Base-by-base conservation (phyloP, 1,140 invertebrate genomes). In the Cherax quadricarinatus region DNA sequence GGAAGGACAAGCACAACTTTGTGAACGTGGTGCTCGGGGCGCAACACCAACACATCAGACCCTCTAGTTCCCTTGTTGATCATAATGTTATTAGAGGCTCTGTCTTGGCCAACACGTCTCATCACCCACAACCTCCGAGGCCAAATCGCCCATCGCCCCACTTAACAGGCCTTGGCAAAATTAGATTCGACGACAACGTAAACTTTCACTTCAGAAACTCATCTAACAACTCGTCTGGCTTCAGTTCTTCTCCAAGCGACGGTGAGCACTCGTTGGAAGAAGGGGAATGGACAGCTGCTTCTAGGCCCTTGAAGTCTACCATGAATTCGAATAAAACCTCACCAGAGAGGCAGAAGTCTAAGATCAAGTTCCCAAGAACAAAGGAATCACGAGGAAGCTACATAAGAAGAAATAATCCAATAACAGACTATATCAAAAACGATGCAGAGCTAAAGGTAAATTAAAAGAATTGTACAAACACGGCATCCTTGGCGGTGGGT, bases 11-110 rank as follows among this genome's bases (percentile, higher is more conserved):
- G 49, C 78, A 81, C 5, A 80, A 86, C 30, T 87, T 81, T 53
- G 57, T 91, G n/a, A 86, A 70, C 57, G 62, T 87, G 12, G 83
- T 91, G 18, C 62, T 91, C 12, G 84, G 84, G 18, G 53, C 84
- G 9, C 84, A 80, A 41, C 82, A 87, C 75, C 89, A 81, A 53
- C 89, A 91, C 57, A 51, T 24, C 0, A 86, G n/a, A 18, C 62
- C 75, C 18, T 57, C 53, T 7, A n/a, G 70, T 9, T 81, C 78
- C 7, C 80, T 53, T 0, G 88, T 48, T 1, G 75, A 86, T 16
- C 51, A 66, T 10, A 84, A 79, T 7, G 62, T 82, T 3, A 79
- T 87, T 18, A 66, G n/a, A 18, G 78, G 84, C 18, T 86, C 79
- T 7, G 75, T 81, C 21, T 30, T 48, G 21, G 24, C 57, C 12